Conservation (phyloP, 37 sponge, comb jelly and placozoan genomes). For the Haliclona indistincta region DNA sequence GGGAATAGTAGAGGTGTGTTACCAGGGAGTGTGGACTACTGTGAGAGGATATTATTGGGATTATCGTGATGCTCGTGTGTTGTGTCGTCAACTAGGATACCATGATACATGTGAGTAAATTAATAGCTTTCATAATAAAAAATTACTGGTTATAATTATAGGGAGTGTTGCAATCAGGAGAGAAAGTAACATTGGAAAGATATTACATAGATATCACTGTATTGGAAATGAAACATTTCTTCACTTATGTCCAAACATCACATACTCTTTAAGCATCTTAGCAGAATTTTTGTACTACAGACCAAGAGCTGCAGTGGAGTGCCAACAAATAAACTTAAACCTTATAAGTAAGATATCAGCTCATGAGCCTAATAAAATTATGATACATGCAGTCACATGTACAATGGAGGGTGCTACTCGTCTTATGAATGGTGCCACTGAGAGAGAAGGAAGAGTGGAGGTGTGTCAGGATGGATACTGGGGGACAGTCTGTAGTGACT, state of each 20-base stretch:
- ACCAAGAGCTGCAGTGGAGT: not conserved
- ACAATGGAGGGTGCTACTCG: not conserved
- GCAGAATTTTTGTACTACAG: not conserved
- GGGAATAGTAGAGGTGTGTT: too few relatives aligned
- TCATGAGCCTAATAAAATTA: not conserved
- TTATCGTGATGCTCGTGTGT: too few relatives aligned
- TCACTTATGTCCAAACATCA: not conserved
- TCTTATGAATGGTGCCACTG: not conserved
- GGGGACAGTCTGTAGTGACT: not conserved
- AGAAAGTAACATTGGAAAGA: not conserved
- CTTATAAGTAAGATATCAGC: not conserved
- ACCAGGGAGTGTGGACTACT: too few relatives aligned
- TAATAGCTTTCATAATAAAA: too few relatives aligned
- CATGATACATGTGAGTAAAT: too few relatives aligned
- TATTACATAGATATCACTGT: not conserved
- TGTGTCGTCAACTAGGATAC: too few relatives aligned
- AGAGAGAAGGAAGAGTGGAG: conserved; percentile 8
- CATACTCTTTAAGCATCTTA: not conserved
- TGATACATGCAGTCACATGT: not conserved
- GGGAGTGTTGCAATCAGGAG: not conserved
- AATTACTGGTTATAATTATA: too few relatives aligned
- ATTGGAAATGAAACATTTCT: not conserved
- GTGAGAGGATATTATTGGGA: too few relatives aligned
- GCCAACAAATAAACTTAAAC: not conserved
- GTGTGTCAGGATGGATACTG: conserved; percentile 7